These are phyloP conservation scores for Mycalesis mineus DNA, from an alignment of 2,888 invertebrate species.

Conservation along the genomic window DNA sequence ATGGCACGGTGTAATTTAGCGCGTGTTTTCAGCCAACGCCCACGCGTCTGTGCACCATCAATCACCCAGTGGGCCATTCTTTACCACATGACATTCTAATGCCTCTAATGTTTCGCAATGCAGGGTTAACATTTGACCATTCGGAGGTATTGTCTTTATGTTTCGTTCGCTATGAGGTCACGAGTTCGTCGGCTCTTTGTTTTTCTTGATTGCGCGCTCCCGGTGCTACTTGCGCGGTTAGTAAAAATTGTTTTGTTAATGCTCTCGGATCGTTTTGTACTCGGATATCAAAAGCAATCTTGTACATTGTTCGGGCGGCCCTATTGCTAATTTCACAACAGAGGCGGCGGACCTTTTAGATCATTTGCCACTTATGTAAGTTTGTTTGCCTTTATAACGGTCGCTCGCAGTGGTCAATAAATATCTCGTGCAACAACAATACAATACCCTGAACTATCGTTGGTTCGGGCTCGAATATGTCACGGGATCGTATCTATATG, in stretches of 20 bases:
- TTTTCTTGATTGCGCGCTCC: constrained; percentile 29
- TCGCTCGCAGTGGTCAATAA: constrained; percentile 49
- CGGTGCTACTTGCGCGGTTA: constrained; percentile 21
- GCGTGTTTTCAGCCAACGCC: constrained; percentile 60
- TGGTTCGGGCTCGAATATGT: constrained; percentile 38
- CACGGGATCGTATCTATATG: constrained; percentile 63
- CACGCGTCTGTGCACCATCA: constrained; percentile 56
- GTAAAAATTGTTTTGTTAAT: neutral
- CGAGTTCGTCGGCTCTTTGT: constrained; percentile 29
- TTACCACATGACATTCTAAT: constrained; percentile 70
- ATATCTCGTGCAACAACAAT: constrained; percentile 57
- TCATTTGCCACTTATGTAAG: constrained; percentile 30
- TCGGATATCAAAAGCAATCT: neutral
- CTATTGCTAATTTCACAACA: constrained; percentile 6
- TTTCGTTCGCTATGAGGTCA: constrained; percentile 36
- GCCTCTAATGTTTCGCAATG: constrained; percentile 55
- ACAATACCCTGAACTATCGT: constrained; percentile 46
- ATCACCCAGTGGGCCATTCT: constrained; percentile 59
- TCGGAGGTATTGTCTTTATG: constrained; percentile 37
- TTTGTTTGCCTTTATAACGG: constrained; percentile 35
- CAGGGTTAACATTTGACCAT: constrained; percentile 59
- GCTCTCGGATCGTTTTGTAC: neutral
- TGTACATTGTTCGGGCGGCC: neutral
- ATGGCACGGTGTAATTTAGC: constrained; percentile 57
- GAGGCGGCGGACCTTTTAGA: constrained; percentile 7